Conservation (phyloP, 2,797 vertebrate species). For the Peromyscus attwateri region DNA sequence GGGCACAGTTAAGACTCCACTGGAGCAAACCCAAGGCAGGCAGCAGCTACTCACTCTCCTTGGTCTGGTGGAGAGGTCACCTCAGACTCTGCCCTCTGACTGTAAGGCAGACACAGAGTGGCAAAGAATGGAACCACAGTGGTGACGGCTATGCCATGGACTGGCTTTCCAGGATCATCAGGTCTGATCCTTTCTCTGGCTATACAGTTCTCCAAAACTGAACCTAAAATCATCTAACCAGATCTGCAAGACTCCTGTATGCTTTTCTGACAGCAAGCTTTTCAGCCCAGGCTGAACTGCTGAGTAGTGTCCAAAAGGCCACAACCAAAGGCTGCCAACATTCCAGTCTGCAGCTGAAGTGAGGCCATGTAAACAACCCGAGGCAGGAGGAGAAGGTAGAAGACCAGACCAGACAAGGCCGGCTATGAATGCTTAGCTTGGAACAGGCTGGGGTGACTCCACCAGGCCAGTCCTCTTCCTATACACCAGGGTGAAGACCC, state of each 20-base stretch:
- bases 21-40: not conserved
- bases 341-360: not conserved
- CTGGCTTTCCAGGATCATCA: fast-evolving
- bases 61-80: not conserved
- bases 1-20: not conserved
- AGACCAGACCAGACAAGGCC: not conserved
- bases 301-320: not conserved
- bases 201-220: not conserved
- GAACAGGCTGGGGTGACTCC: not conserved
- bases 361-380: not conserved
- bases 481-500: not conserved
- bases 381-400: not conserved
- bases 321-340: not conserved
- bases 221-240: not conserved
- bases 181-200: not conserved
- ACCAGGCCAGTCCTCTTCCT: not conserved
- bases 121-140: not conserved
- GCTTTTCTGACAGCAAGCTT: fast-evolving
- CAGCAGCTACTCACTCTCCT: not conserved
- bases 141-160: fast-evolving
- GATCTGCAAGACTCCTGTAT: not conserved
- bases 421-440: not conserved
- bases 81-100: not conserved
- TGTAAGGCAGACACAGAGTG: not conserved
- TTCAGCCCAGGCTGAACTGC: not conserved